Evolutionary conservation across 2,797 vertebrate genomes (phyloP).

Genomic region (Loriculus beryllinus): DNA sequence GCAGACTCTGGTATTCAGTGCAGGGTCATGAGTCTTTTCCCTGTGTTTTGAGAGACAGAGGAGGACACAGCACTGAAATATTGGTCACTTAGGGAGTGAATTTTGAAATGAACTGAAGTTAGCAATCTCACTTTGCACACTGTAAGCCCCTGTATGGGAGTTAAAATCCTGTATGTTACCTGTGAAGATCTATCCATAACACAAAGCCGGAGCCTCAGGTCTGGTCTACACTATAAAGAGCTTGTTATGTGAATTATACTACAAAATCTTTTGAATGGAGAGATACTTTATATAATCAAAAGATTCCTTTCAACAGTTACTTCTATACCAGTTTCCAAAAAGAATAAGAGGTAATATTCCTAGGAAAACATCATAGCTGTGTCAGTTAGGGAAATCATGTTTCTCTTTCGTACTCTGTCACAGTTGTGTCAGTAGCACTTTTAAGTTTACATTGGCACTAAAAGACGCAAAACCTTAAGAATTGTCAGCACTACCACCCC

Average conservation of each 20-base stretch:
- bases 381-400: conserved; percentile 8
- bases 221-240: conserved; percentile 21
- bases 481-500: background rate
- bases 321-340: conserved; percentile 28
- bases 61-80: conserved; percentile 4
- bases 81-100: conserved; percentile 4
- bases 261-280: conserved; percentile 46
- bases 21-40: conserved; percentile 27
- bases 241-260: conserved; percentile 47
- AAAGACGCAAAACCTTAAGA: background rate
- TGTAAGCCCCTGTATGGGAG: background rate
- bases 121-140: conserved; percentile 19
- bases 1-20: background rate
- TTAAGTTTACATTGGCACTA: background rate
- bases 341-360: conserved; percentile 34
- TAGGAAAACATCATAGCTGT: conserved; percentile 22
- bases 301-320: conserved; percentile 17
- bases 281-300: conserved; percentile 45
- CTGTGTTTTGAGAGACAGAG: conserved; percentile 27
- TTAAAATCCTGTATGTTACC: background rate
- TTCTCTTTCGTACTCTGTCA: background rate
- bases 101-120: conserved; percentile 39
- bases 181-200: conserved; percentile 29
- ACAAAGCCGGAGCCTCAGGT: conserved; percentile 31
- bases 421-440: background rate